Evolutionary conservation across 2,888 invertebrate genomes (phyloP).

Genomic region (Pseudococcus viburni): DNA sequence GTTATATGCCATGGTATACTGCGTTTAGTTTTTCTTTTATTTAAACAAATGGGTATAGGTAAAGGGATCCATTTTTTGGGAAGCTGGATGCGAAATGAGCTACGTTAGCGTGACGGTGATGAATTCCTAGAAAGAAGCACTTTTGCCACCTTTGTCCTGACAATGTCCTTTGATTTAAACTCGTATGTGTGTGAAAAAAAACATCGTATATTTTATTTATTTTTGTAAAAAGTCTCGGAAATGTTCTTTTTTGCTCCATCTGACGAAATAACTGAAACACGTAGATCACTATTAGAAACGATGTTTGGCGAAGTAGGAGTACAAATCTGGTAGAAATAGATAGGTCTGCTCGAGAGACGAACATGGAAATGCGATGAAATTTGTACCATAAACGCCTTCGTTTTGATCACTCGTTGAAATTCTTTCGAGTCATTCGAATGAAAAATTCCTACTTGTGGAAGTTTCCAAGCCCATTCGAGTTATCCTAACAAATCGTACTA

Average conservation of each 20-base stretch:
- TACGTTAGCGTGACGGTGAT: not conserved
- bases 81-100: not conserved
- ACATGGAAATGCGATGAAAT: not conserved
- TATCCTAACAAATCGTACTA: not conserved
- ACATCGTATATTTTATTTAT: not conserved
- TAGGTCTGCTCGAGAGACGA: not conserved
- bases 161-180: not conserved
- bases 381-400: not conserved
- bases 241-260: not conserved
- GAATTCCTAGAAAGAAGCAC: not conserved
- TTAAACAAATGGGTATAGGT: not conserved
- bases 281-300: no score
- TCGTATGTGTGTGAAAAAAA: not conserved
- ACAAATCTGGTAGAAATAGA: not conserved
- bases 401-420: not conserved
- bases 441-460: not conserved
- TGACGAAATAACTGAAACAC: not conserved
- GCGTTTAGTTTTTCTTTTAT: not conserved
- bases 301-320: no score
- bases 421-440: not conserved
- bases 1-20: slow-evolving; percentile 6
- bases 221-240: not conserved
- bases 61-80: not conserved
- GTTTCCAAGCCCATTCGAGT: not conserved
- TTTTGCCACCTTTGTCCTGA: not conserved